Base-by-base conservation (phyloP, 2,888 invertebrate genomes). In the Podotricha telesiphe region DNA sequence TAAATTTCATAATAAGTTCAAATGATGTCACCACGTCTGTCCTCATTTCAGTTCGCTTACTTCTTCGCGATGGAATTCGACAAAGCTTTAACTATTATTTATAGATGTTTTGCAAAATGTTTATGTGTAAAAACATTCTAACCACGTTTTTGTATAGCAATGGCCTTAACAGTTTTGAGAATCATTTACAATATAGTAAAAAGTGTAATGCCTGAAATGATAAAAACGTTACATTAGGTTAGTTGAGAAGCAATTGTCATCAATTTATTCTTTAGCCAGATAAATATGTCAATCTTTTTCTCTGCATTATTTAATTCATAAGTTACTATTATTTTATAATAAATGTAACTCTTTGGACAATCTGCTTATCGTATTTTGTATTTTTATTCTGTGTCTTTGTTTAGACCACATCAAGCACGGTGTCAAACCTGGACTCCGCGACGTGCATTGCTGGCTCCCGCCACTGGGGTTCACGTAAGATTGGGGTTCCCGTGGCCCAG, bases 21-120 rank as follows among this genome's bases (percentile, higher is more conserved):
- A 55, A 28, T 53, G 28, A 55, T 17, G 34, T 55, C 55, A 34
- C 34, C 55, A 55, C 34, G 17, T 19, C 34, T 55, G 34, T 11
- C 34, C 34, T 37, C 55, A 34, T 34, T 53, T 34, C 55, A 17
- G 17, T 17, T 55, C 55, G 17, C 34, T 55, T 37, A 55, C 17
- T 34, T 55, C 17, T 55, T 17, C 34, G 17, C 55, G 34, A 55
- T 34, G 55, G 55, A 55, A 55, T 55, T 55, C 17, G 55, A 34
- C 34, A 55, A n/a, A 34, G 34, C 17, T 37, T 55, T 37, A 10
- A 55, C 55, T 55, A 2, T 55, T 37, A 34, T 17, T 55, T 55
- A 34, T 0, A 17, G 17, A 28, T 6, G 34, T 55, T 34, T 55
- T 37, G 34, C 5, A 2, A 11, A 17, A 34, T 34, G 11, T 37